A percentile compares a stretch with the other conserved stretches of the same genome.
These are phyloP conservation scores for Eutolmus rufibarbis DNA, from an alignment of 2,888 invertebrate genomes.

Conservation along the genomic window DNA sequence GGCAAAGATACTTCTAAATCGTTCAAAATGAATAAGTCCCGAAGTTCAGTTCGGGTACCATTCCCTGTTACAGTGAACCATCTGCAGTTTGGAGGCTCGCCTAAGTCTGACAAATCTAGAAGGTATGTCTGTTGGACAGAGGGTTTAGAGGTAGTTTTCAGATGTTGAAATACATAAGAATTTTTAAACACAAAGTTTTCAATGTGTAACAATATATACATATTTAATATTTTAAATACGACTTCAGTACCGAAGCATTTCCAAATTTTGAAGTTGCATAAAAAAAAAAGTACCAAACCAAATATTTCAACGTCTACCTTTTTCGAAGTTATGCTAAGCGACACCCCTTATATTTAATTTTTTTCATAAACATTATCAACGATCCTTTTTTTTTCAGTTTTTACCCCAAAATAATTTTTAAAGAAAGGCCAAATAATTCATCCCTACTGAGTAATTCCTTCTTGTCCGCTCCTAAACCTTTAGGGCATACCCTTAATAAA, in stretches of 20 bases:
- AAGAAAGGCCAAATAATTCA: background rate
- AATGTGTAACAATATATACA: too few species aligned
- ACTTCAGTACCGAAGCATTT: too few species aligned
- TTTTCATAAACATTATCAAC: background rate
- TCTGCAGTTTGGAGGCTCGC: background rate
- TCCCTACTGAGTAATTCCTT: background rate
- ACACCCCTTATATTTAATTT: background rate
- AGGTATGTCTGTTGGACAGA: background rate
- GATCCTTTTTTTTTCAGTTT: background rate
- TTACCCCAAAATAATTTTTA: background rate
- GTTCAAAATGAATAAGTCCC: background rate
- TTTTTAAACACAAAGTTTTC: too few species aligned
- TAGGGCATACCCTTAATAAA: background rate
- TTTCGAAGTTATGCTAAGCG: background rate
- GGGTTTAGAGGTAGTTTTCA: background rate
- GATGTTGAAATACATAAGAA: background rate
- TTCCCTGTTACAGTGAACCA: conserved; percentile 13
- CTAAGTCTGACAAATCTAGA: background rate
- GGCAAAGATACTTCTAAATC: background rate
- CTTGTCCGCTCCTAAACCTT: background rate
- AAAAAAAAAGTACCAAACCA: too few species aligned
- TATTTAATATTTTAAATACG: too few species aligned
- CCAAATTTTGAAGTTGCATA: too few species aligned
- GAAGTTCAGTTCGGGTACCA: background rate
- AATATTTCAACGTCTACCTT: background rate